Percentiles rank a stretch among this genome's conserved stretches.
Evolutionary conservation across 2,113 vertebrate species (phyloP).

Genomic region (Antennarius striatus): DNA sequence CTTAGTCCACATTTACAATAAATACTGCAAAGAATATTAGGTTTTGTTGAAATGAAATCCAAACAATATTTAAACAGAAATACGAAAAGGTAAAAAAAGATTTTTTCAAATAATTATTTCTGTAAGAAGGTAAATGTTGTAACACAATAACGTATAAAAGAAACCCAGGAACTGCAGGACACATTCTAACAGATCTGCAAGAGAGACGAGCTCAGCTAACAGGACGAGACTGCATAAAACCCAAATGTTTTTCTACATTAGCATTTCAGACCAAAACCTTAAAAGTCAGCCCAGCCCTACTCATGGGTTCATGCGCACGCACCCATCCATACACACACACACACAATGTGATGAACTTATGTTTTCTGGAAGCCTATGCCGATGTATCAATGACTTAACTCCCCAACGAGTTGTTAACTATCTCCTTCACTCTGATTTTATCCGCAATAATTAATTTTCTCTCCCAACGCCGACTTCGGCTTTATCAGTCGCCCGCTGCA

Average conservation of each 20-base stretch:
- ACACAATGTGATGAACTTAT: constrained; percentile 58
- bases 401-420: constrained; percentile 70
- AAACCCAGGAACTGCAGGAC: too few relatives aligned
- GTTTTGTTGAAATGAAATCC: too few relatives aligned
- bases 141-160: too few relatives aligned
- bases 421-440: constrained; percentile 73
- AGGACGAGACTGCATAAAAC: not conserved
- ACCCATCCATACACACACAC: constrained; percentile 21
- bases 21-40: too few relatives aligned
- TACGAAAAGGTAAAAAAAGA: not conserved
- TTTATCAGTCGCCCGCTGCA: constrained; percentile 63
- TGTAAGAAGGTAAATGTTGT: too few relatives aligned
- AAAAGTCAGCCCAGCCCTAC: constrained; percentile 34
- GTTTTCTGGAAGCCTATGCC: constrained; percentile 58
- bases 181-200: too few relatives aligned
- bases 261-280: constrained; percentile 23
- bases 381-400: constrained; percentile 78
- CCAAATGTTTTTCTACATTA: constrained; percentile 20
- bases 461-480: constrained; percentile 56
- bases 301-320: not conserved
- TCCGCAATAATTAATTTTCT: constrained; percentile 78
- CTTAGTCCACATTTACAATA: too few relatives aligned
- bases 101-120: too few relatives aligned
- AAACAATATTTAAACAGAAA: too few relatives aligned
- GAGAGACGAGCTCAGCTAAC: too few relatives aligned